Percentiles rank a stretch among this genome's conserved stretches.
Conservation (phyloP, 2,797 vertebrate genomes). For the Ciconia nigra region DNA sequence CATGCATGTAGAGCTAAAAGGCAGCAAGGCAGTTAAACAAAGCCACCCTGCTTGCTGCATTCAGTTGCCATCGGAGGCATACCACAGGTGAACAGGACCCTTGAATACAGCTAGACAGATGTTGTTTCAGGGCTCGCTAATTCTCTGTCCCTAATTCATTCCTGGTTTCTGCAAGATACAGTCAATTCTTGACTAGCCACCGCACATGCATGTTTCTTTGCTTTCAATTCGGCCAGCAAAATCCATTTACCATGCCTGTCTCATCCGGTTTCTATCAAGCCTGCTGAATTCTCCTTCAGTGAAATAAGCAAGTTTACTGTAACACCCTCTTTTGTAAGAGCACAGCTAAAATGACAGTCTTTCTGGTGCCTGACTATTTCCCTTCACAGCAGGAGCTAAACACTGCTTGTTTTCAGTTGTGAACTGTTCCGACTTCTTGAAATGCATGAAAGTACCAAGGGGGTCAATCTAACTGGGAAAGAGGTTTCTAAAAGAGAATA, state of each 20-base stretch:
- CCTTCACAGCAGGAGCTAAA: constrained; percentile 50
- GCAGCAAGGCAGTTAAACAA: neutral
- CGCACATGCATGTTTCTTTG: neutral
- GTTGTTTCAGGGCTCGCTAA: neutral
- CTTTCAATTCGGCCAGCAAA: constrained; percentile 52
- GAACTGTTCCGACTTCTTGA: constrained; percentile 44
- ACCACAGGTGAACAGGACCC: neutral
- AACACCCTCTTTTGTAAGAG: constrained; percentile 58
- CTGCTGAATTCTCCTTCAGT: constrained; percentile 41
- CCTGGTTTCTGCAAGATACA: neutral
- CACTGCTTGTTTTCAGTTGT: constrained; percentile 46
- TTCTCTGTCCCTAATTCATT: neutral
- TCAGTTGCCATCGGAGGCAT: neutral
- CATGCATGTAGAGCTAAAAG: neutral
- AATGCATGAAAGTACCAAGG: constrained; percentile 45
- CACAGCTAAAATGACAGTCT: constrained; percentile 53
- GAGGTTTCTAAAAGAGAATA: constrained; percentile 4
- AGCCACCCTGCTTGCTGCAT: neutral
- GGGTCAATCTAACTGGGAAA: constrained; percentile 4
- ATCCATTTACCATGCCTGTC: constrained; percentile 66
- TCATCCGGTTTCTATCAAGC: constrained; percentile 58
- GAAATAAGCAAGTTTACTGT: constrained; percentile 67
- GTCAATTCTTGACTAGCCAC: constrained; percentile 27
- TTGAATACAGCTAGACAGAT: neutral
- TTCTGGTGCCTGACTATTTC: constrained; percentile 53